These are phyloP conservation scores for Chelonus formosanus DNA, from an alignment of 2,888 invertebrate species.

Conservation along the genomic window DNA sequence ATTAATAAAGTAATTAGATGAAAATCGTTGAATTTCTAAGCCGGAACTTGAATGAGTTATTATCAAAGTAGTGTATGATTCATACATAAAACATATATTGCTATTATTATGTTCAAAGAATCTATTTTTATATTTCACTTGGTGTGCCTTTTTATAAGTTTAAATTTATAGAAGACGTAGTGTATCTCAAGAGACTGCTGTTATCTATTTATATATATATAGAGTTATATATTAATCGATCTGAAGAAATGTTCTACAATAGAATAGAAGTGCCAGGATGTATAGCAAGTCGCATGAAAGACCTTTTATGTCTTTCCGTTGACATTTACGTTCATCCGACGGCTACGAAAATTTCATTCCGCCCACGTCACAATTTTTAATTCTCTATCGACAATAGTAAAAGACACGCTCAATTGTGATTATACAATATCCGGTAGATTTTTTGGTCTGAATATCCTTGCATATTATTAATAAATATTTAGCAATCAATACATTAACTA, in stretches of 20 bases:
- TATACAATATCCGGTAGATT: too few species aligned
- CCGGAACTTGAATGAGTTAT: too few species aligned
- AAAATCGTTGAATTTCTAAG: too few species aligned
- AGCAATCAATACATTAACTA: too few species aligned
- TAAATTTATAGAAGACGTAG: conserved; percentile 6
- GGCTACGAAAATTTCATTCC: conserved; percentile 13
- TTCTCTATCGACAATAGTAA: conserved; percentile 2
- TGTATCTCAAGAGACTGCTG: conserved; percentile 1
- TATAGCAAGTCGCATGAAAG: conserved; percentile 8
- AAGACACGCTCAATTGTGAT: conserved; percentile 7
- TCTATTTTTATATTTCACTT: too few species aligned
- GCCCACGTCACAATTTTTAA: neutral
- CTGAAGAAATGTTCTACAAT: conserved; percentile 1
- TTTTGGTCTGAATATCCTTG: too few species aligned
- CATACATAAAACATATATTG: too few species aligned
- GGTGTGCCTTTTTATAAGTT: neutral
- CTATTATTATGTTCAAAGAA: too few species aligned
- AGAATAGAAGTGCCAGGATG: conserved; percentile 3
- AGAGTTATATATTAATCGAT: neutral
- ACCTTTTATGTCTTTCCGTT: conserved; percentile 3
- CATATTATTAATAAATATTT: too few species aligned
- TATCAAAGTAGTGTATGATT: too few species aligned
- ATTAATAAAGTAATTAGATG: too few species aligned
- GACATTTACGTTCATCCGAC: conserved; percentile 21
- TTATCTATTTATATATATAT: conserved; percentile 5